phyloP scores from a whole-genome alignment of 1,140 invertebrate species.

The Zaprionus africanus region DNA sequence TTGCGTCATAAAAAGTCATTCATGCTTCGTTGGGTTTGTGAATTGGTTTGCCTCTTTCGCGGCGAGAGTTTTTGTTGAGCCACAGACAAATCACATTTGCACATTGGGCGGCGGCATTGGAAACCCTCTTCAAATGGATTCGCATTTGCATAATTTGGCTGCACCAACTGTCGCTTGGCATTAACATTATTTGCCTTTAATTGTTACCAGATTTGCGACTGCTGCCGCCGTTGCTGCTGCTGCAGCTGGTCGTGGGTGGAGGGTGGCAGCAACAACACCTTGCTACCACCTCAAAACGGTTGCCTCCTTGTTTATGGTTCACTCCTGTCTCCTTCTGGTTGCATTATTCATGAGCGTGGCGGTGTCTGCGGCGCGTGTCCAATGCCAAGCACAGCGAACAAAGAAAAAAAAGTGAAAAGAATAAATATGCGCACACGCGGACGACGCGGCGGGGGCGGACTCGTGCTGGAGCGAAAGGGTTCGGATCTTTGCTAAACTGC shows the following conservation, averaged over 20 bases:
- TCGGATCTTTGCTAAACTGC: slow-evolving; percentile 21
- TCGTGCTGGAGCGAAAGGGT: not conserved
- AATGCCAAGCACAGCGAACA: slow-evolving; percentile 6
- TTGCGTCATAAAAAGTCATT: slow-evolving; percentile 30
- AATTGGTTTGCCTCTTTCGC: not conserved
- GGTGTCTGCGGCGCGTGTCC: slow-evolving; percentile 38
- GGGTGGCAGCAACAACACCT: not conserved
- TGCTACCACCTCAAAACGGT: slow-evolving; percentile 27
- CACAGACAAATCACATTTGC: slow-evolving; percentile 21
- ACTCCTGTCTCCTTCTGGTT: slow-evolving; percentile 28
- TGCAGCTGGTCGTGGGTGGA: not conserved
- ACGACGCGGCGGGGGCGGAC: no score
- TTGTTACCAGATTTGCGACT: slow-evolving; percentile 40
- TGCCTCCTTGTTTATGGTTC: slow-evolving; percentile 36
- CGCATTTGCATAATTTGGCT: slow-evolving; percentile 54
- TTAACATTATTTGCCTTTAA: slow-evolving; percentile 59
- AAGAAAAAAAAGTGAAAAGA: slow-evolving; percentile 3
- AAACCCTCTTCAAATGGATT: slow-evolving; percentile 49
- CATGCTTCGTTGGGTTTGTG: slow-evolving; percentile 35
- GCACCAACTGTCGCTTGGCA: slow-evolving; percentile 52
- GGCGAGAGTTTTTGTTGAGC: slow-evolving; percentile 5
- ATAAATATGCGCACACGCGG: slow-evolving; percentile 10
- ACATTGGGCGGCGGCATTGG: slow-evolving; percentile 12
- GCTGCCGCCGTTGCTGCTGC: slow-evolving; percentile 12
- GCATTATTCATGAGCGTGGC: slow-evolving; percentile 49